Evolutionary conservation across 2,797 vertebrate genomes (phyloP).

Genomic region (Calcarius lapponicus): DNA sequence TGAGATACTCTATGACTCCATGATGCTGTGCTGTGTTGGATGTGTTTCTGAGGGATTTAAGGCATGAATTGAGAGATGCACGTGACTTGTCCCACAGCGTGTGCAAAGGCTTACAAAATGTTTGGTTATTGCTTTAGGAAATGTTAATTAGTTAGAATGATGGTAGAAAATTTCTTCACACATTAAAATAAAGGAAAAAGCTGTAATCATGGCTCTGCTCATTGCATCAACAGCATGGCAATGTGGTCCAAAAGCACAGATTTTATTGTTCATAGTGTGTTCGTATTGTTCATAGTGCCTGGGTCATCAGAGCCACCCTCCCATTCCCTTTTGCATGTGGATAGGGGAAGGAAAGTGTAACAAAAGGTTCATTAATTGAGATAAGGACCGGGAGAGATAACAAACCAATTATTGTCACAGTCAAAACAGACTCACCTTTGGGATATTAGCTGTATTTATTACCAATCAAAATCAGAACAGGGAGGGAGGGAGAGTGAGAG

Average conservation of each 20-base stretch:
- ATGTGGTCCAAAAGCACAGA: background rate
- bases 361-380: background rate
- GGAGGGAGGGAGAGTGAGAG: background rate
- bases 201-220: background rate
- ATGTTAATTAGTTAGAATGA: background rate
- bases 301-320: background rate
- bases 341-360: background rate
- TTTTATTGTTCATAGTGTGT: background rate
- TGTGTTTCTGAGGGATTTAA: background rate
- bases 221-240: background rate
- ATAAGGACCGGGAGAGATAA: accelerated
- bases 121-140: background rate
- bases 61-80: background rate
- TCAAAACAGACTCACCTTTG: background rate
- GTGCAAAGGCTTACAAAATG: background rate
- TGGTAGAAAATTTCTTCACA: background rate
- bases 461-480: background rate
- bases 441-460: background rate
- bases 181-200: background rate
- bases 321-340: background rate
- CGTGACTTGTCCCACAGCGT: background rate
- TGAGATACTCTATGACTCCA: background rate
- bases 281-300: no score
- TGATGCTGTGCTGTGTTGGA: background rate
- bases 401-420: background rate